A percentile compares a stretch with the other conserved stretches of the same genome.
These are phyloP conservation scores for Coregonus ussuriensis DNA, from an alignment of 2,797 vertebrate species.

Conservation along the genomic window DNA sequence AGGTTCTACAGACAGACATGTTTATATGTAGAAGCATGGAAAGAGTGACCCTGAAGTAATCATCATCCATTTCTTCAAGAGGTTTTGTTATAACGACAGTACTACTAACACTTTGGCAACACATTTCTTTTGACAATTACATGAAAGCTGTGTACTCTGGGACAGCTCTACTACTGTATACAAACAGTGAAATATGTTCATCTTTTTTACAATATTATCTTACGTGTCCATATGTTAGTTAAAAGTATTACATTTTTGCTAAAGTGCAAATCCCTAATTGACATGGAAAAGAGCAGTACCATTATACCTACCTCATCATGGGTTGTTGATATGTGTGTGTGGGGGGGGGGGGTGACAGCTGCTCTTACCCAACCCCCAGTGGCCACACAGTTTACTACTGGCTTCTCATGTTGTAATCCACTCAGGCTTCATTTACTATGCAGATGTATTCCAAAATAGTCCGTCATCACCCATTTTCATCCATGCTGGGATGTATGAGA, in stretches of 20 bases:
- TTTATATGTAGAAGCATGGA: constrained; percentile 30
- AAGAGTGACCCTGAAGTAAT: constrained; percentile 17
- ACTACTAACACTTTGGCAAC: constrained; percentile 51
- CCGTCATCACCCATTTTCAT: not conserved
- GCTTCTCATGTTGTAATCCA: constrained; percentile 4
- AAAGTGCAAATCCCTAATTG: no score
- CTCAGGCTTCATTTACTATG: constrained; percentile 17
- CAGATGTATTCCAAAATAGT: constrained; percentile 12
- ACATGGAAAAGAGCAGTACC: not conserved
- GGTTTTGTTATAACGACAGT: not conserved
- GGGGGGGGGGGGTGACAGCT: constrained; percentile 59
- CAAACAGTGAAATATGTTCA: no score
- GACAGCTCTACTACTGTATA: not conserved
- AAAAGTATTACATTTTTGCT: not conserved
- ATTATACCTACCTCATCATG: not conserved
- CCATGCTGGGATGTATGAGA: not conserved
- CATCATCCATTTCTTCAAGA: constrained; percentile 26
- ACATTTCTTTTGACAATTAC: constrained; percentile 28
- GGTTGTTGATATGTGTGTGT: constrained; percentile 11
- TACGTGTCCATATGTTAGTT: not conserved
- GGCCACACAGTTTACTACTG: constrained; percentile 51
- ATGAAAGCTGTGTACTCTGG: constrained; percentile 28
- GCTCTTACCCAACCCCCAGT: constrained; percentile 51
- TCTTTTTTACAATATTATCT: not conserved
- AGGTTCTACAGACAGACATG: constrained; percentile 30